Percentiles rank a stretch among this genome's conserved stretches.
phyloP scores from a whole-genome alignment of 2,797 vertebrate species.

The Orientallactaga sibirica region DNA sequence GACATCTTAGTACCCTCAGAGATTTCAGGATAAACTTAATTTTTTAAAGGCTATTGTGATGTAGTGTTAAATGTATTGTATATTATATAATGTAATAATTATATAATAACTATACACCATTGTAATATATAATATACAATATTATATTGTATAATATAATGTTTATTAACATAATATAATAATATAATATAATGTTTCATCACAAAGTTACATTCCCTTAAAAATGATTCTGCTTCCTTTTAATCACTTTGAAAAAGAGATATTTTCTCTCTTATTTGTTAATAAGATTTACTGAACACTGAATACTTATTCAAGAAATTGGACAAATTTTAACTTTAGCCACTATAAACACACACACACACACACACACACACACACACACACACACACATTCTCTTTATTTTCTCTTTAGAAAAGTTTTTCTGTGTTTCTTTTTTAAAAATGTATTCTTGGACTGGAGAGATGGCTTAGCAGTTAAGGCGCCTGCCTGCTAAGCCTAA shows the following conservation, averaged over 20 bases:
- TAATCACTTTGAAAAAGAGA: not conserved
- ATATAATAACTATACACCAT: no score
- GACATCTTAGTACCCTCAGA: not conserved
- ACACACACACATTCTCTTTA: not conserved
- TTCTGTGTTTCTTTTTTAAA: not conserved
- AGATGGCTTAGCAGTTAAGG: no score
- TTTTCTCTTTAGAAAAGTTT: not conserved
- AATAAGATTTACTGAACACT: not conserved
- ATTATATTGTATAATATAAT: no score
- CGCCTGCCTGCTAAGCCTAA: no score
- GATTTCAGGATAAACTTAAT: not conserved
- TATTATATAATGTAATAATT: not conserved
- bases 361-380: no score
- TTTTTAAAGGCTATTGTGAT: not conserved
- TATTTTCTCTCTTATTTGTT: not conserved
- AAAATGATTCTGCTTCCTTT: not conserved
- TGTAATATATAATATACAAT: no score
- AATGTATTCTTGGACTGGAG: no score
- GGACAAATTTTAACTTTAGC: constrained; percentile 27
- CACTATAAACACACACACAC: no score
- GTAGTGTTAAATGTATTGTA: not conserved
- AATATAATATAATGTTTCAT: no score
- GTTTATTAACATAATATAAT: no score
- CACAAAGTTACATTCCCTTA: not conserved
- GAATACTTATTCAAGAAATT: not conserved